Evolutionary conservation across 2,797 vertebrate genomes (phyloP), one percentile per base, ranked within the genome.

Genomic region (Lateolabrax maculatus): DNA sequence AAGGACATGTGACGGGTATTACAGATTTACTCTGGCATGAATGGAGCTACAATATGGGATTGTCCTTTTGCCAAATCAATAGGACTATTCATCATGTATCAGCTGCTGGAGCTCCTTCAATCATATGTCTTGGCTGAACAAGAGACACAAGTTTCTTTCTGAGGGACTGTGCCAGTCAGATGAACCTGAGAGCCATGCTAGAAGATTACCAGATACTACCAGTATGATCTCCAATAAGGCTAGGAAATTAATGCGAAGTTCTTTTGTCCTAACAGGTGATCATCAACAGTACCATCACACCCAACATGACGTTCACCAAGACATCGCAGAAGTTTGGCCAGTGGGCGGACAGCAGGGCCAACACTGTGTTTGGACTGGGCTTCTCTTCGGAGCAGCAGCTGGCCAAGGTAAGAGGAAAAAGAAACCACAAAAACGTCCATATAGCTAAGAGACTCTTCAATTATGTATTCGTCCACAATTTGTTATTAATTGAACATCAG

Each of bases 291-390:
- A 99, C 98, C 84, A 98, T 99, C 94, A 98, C 97, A 6, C 97
- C 98, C 67, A 99, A 98, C 84, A 99, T 99, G 98, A 99, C 97
- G 48, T 99, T 99, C 93, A 98, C 98, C 0, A 98, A 98, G 88
- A 98, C 98, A 0, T 99, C 98, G 0, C 98, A 99, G 95, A 99
- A 99, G 93, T 98, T 99, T 0, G 98, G 98, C 71, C 98, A 99
- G 91, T 99, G 98, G 98, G 98, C 98, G 0, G 98, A 99, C 95
- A 99, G 98, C 95, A 95, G 98, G 79, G 98, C 98, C 74, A 99
- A 98, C 91, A 99, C 98, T 0, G 98, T 99, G 58, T 99, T 98
- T 11, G 98, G 98, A 11, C 90, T 99, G 86, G 98, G 98, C 67
- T 99, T 99, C 43, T 90, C 96, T 49, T 98, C 98, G 0, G 98